These are phyloP conservation scores for Metaphire vulgaris DNA, from an alignment of 1,140 invertebrate species.

Conservation along the genomic window DNA sequence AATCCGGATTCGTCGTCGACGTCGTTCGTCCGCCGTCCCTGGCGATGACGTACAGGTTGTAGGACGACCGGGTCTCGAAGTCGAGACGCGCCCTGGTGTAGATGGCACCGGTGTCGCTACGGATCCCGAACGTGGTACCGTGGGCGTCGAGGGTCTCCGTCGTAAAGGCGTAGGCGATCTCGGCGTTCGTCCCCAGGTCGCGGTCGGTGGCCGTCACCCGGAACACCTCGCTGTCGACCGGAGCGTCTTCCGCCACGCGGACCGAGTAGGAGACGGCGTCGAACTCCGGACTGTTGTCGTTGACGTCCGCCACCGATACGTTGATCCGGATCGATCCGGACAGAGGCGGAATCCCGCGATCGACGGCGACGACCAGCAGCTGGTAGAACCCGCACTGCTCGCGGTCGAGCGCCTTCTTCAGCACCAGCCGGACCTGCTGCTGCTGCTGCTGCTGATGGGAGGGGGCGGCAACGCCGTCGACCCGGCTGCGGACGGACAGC, in stretches of 20 bases:
- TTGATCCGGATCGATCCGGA: conserved; percentile 14
- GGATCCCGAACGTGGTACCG: conserved; percentile 8
- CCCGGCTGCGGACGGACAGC: conserved; percentile 6
- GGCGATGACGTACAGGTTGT: conserved; percentile 7
- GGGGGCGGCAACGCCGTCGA: conserved; percentile 15
- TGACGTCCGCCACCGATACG: conserved; percentile 11
- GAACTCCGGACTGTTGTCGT: conserved; percentile 26
- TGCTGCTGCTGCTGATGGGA: no score
- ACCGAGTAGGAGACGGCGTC: neutral
- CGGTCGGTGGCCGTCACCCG: conserved; percentile 75
- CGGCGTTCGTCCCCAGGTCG: conserved; percentile 88
- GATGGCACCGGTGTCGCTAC: conserved; percentile 9
- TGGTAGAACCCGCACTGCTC: conserved; percentile 18
- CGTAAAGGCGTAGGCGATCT: conserved; percentile 77
- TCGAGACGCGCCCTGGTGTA: conserved; percentile 11
- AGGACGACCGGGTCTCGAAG: conserved; percentile 3
- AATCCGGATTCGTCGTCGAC: neutral
- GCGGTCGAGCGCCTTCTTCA: conserved; percentile 17
- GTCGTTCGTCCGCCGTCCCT: neutral
- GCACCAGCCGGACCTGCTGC: conserved; percentile 20
- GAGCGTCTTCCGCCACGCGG: conserved; percentile 68
- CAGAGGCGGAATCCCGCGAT: conserved; percentile 13
- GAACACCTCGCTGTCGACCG: conserved; percentile 70
- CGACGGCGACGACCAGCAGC: conserved; percentile 19
- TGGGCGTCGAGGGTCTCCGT: conserved; percentile 5